Evolutionary conservation across 2,888 invertebrate genomes (phyloP), one percentile per base, ranked within the genome.

Genomic region (Eurytoma californica): DNA sequence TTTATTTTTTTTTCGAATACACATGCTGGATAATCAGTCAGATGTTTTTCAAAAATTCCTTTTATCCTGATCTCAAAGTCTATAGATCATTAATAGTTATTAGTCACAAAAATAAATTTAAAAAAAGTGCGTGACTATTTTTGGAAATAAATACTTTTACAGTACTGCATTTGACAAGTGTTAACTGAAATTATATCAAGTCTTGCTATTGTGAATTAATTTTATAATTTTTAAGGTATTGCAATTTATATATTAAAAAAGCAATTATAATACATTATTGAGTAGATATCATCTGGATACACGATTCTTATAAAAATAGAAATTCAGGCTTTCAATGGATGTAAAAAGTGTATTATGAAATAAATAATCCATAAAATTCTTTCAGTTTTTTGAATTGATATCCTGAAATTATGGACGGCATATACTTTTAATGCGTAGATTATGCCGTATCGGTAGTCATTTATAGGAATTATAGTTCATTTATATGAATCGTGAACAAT

Each of bases 281-380:
- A 51, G 20, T 18, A 68, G 49, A 75, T 53, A 39, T 30, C 39
- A 28, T 53, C 30, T 61, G 49, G 53, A 61, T 28, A 60, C 67
- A 58, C 16, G 28, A 60, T 69, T 76, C 63, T 63, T 69, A 69
- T 61, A 65, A 68, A 57, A 67, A 18, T 77, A 72, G 39, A 65
- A 60, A 58, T 67, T 67, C 30, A 57, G 72, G 60, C 60, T 77
- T 72, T 2, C 24, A 72, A 61, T 67, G 72, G 66, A 72, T 77
- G 77, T 77, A 77, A 60, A 70, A 72, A 67, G 67, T 77, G 49
- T 72, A 67, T 67, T 53, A 72, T 77, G 28, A 55, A 77, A 77
- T 77, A 77, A 72, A 77, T 67, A 67, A 55, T 61, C 24, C 72
- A 61, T 28, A 47, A 77, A 77, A 66, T 61, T 72, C 28, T 67